A percentile compares a stretch with the other conserved stretches of the same genome.
Conservation (phyloP, 1,140 invertebrate species). For the Platorchestia sp. region DNA sequence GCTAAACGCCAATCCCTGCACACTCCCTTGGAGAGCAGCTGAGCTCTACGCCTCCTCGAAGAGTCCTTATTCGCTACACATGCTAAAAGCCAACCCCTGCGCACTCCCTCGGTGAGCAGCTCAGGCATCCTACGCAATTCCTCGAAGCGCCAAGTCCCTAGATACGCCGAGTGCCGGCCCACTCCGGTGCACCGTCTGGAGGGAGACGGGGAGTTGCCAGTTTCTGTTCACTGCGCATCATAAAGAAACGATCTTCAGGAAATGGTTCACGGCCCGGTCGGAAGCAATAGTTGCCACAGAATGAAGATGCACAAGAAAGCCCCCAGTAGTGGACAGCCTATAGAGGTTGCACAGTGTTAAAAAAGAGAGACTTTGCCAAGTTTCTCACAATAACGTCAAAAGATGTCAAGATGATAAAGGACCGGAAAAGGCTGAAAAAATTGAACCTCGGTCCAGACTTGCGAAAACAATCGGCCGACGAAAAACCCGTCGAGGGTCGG, state of each 20-base stretch:
- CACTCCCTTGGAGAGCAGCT: too few relatives aligned
- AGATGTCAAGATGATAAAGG: constrained; percentile 42
- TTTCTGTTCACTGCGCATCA: neutral
- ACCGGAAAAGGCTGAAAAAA: constrained; percentile 6
- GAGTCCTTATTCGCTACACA: too few relatives aligned
- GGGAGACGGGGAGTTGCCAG: neutral
- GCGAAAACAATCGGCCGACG: constrained; percentile 13
- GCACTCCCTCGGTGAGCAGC: neutral
- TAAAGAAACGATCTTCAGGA: neutral
- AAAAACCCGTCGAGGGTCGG: constrained; percentile 11
- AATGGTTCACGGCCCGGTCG: neutral
- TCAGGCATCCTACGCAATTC: neutral
- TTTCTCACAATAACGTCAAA: constrained; percentile 39
- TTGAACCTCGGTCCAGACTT: neutral
- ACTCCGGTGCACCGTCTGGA: neutral
- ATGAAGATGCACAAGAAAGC: neutral
- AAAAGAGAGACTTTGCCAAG: neutral
- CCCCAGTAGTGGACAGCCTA: neutral
- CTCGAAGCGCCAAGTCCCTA: neutral
- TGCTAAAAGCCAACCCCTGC: too few relatives aligned
- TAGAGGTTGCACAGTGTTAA: neutral
- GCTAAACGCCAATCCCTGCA: too few relatives aligned
- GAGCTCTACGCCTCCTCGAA: too few relatives aligned
- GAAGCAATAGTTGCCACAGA: neutral
- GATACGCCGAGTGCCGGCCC: neutral